Evolutionary conservation across 2,113 vertebrate species (phyloP), one percentile per base, ranked within the genome.

Genomic region (Halcyon malimbica): DNA sequence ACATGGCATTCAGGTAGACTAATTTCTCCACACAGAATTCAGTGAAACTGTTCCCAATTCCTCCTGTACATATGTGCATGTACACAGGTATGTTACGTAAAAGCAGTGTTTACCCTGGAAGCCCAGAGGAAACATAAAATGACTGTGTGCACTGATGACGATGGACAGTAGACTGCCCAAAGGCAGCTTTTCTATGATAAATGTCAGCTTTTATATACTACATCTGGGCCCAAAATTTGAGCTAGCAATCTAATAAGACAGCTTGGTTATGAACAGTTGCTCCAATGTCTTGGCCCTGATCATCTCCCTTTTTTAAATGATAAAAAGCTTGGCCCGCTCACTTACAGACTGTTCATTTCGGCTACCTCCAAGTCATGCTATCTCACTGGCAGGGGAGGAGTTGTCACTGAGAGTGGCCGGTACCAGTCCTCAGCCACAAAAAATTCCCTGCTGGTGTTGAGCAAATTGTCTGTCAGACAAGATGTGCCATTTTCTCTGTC

Each of bases 181-280:
- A 87, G 91, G 87, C 83, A 93, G 63, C 57, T 91, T 93, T 76
- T 51, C 70, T 74, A 6, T 42, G 65, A 65, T 70, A 87, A 90
- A 94, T 95, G 94, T 92, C 89, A 80, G 65, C 25, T 90, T 94
- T 92, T 94, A 89, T 95, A 92, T 69, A n/a, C 51, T 91, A 21
- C 50, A 92, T 84, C 81, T 87, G 89, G 78, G 74, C 26, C 83
- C 79, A 91, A 87, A 92, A 76, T 13, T 69, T 20, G 83, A 94
- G 77, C 50, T 85, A 92, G 60, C 59, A 69, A 87, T 94, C 83
- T 89, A 82, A 39, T 79, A 85, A 87, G 94, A 93, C 81, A 91
- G 41, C 50, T 91, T 80, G 29, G 59, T 94, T 94, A 77, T 86
- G 84, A 93, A 41, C 74, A 90, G 70, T 91, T 84, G 86, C 54